Conservation (phyloP, 1,140 invertebrate species). For the Nasonia giraulti region DNA sequence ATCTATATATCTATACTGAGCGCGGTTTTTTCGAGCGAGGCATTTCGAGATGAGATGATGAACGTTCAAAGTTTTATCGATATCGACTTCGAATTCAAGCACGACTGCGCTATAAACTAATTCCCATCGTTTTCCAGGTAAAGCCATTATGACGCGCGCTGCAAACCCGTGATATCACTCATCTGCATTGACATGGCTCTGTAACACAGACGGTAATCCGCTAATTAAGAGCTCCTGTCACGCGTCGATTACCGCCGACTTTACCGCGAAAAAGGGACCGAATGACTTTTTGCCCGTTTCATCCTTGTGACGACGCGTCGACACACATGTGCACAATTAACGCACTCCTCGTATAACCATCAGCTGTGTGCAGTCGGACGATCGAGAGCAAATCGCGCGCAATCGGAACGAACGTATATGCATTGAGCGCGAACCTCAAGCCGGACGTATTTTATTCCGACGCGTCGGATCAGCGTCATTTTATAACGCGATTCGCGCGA, state of each 20-base stretch:
- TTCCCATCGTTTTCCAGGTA: background rate
- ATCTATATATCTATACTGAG: too few relatives aligned
- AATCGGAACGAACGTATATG: background rate
- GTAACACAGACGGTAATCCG: background rate
- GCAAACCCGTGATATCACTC: background rate
- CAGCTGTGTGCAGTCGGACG: too few relatives aligned
- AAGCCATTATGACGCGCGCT: background rate
- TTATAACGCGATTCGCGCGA: slow-evolving; percentile 32
- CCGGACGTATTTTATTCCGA: slow-evolving; percentile 49
- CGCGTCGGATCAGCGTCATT: slow-evolving; percentile 41
- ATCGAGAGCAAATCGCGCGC: background rate
- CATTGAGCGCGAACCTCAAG: slow-evolving; percentile 28
- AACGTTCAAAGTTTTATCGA: too few relatives aligned
- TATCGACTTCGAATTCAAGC: too few relatives aligned
- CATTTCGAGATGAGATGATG: too few relatives aligned
- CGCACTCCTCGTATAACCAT: too few relatives aligned
- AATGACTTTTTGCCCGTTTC: too few relatives aligned
- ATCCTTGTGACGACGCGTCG: too few relatives aligned
- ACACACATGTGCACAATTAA: too few relatives aligned
- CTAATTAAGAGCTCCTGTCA: background rate
- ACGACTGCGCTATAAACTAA: background rate
- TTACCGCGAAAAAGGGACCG: too few relatives aligned
- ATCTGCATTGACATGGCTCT: background rate
- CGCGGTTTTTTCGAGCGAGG: background rate
- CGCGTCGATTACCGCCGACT: background rate